Evolutionary conservation across 1,140 invertebrate species (phyloP), one percentile per base, ranked within the genome.

Genomic region (Gyrodactylus bullatarudis): DNA sequence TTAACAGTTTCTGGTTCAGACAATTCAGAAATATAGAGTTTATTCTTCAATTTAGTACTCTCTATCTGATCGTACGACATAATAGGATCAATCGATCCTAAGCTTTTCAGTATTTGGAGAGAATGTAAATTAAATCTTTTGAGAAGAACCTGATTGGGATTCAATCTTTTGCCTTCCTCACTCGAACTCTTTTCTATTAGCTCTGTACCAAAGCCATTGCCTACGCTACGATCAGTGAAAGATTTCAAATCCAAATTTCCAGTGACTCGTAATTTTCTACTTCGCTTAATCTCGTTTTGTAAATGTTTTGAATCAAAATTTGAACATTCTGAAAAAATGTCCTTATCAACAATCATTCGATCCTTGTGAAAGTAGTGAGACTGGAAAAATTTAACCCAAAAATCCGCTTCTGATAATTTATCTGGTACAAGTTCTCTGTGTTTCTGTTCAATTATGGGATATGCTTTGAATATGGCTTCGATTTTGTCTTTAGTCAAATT

Each of bases 351-450:
- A 76, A 87, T 86, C 26, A 90, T 88, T 72, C 92, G 85, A 83
- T 98, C 94, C 75, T 91, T 85, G 83, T 98, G 92, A 85, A 97
- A 99, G 83, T 99, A 99, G 84, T 98, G 93, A 22, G 92, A 97
- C 79, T 98, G 93, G 83, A 98, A 98, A 82, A 99, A 99, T 77
- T 93, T 89, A 19, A 89, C 93, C 95, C 95, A 99, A 83, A 99
- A 99, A 78, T 96, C 91, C 0, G 87, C 84, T 81, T 99, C 95
- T 0, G 87, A 86, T 85, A 98, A 86, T 83, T 92, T 89, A 75
- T 87, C 84, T 69, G 94, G 95, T 34, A 99, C 94, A 82, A 91
- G 87, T 82, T 99, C 92, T 75, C 87, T 82, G 83, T 98, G 91
- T 84, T 97, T 98, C 82, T 87, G 87, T 78, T 91, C 89, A 0